A percentile compares a stretch with the other conserved stretches of the same genome.
These are phyloP conservation scores for Triplophysa yarkandensis DNA, from an alignment of 2,797 vertebrate species.

Conservation along the genomic window DNA sequence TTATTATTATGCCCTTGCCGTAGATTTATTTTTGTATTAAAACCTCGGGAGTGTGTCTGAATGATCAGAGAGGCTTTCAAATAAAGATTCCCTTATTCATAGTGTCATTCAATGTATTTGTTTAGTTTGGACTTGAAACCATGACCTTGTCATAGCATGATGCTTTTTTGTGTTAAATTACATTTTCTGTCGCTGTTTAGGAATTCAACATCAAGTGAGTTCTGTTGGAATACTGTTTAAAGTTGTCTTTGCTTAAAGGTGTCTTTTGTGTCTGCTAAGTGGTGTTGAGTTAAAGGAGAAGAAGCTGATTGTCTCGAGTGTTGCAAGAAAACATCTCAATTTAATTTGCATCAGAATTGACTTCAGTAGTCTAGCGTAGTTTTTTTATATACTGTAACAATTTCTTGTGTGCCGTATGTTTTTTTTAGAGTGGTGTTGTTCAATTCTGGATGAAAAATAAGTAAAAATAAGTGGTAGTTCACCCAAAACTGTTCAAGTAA, in stretches of 20 bases:
- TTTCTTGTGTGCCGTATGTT: too few relatives aligned
- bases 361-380: background rate
- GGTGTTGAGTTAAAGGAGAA: too few relatives aligned
- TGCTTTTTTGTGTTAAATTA: background rate
- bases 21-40: slow-evolving; percentile 28
- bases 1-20: slow-evolving; percentile 42
- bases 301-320: too few relatives aligned
- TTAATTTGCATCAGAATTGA: background rate
- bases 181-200: background rate
- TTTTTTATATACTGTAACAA: too few relatives aligned
- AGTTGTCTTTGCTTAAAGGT: background rate
- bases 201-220: background rate
- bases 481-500: too few relatives aligned
- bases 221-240: background rate
- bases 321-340: too few relatives aligned
- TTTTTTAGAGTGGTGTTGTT: too few relatives aligned
- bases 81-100: background rate
- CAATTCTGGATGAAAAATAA: too few relatives aligned
- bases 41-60: background rate
- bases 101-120: background rate
- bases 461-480: too few relatives aligned
- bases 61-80: background rate
- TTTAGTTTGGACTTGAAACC: background rate
- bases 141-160: background rate
- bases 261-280: background rate